A percentile compares a stretch with the other conserved stretches of the same genome.
Evolutionary conservation across 2,888 invertebrate species (phyloP).

Genomic region (Buathra laborator): DNA sequence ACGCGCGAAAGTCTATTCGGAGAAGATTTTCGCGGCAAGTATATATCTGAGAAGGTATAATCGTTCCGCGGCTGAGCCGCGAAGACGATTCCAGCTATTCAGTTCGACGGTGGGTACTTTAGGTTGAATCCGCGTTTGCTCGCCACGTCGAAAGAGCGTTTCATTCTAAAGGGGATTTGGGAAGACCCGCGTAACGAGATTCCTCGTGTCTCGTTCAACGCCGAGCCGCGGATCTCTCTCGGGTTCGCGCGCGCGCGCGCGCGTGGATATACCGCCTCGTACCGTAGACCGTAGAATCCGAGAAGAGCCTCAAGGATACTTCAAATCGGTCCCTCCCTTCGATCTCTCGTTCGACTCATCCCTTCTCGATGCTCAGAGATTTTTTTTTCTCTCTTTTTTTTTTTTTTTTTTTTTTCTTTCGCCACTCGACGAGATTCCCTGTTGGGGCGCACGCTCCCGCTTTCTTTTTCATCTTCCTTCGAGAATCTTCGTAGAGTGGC

Average conservation of each 20-base stretch:
- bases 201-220: conserved; percentile 70
- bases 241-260: conserved; percentile 52
- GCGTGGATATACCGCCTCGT: conserved; percentile 37
- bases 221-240: conserved; percentile 62
- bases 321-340: conserved; percentile 68
- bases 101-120: conserved; percentile 49
- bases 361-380: conserved; percentile 18
- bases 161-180: conserved; percentile 68
- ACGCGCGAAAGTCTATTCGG: conserved; percentile 16
- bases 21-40: not conserved
- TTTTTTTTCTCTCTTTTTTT: conserved; percentile 21
- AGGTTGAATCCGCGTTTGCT: conserved; percentile 44
- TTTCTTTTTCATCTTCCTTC: conserved; percentile 59
- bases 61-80: conserved; percentile 43
- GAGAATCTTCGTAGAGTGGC: conserved; percentile 26
- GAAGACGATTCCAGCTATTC: conserved; percentile 28
- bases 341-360: conserved; percentile 39
- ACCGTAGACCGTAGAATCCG: conserved; percentile 61
- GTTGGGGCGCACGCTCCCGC: conserved; percentile 39
- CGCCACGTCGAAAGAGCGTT: conserved; percentile 38
- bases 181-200: conserved; percentile 72
- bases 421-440: conserved; percentile 57
- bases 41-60: conserved; percentile 32
- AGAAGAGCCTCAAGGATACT: conserved; percentile 68
- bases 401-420: not conserved